Evolutionary conservation across 2,888 invertebrate genomes (phyloP), one percentile per base, ranked within the genome.

Genomic region (Lasioglossum vierecki): DNA sequence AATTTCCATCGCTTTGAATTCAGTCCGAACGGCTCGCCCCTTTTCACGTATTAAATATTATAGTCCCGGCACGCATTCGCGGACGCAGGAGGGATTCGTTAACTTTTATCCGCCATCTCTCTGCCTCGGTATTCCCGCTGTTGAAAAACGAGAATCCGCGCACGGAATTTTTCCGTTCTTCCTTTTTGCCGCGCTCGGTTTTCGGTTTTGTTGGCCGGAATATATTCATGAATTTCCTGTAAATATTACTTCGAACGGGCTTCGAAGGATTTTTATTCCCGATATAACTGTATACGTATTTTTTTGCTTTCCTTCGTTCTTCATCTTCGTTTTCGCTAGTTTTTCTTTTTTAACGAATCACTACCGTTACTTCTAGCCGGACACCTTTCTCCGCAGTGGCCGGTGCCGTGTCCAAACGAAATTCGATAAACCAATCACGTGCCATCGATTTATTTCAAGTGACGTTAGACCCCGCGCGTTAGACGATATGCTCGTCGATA

Each of bases 1-100:
- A 84, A 84, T 79, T 79, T 76, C 75, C 75, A 66, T 76, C 70
- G 49, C 73, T 82, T 84, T 77, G 66, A 84, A 82, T 82, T 82
- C 35, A 39, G 53, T 63, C 68, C 53, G 30, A 15, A 30, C 49
- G 35, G 3, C 9, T 9, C 30, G 26, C 18, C 71, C 30, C 26
- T 79, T 83, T 78, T 53, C 35, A 26, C 70, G 70, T 53, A 44
- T 71, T 83, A 83, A 83, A 84, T 84, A 83, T 83, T 84, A 71
- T 75, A 83, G 71, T 83, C 70, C 66, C 46, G 44, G 15, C 26
- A 60, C 80, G 57, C 49, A 68, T 80, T 46, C 46, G 46, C 26
- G 53, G 18, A 15, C 22, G 3, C 22, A 46, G 13, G 49, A 71
- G 63, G 74, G 18, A 74, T 77, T 70, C 78, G 83, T 83, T 70